Base-by-base conservation (phyloP, 2,888 invertebrate genomes). In the Gryllus longicercus region DNA sequence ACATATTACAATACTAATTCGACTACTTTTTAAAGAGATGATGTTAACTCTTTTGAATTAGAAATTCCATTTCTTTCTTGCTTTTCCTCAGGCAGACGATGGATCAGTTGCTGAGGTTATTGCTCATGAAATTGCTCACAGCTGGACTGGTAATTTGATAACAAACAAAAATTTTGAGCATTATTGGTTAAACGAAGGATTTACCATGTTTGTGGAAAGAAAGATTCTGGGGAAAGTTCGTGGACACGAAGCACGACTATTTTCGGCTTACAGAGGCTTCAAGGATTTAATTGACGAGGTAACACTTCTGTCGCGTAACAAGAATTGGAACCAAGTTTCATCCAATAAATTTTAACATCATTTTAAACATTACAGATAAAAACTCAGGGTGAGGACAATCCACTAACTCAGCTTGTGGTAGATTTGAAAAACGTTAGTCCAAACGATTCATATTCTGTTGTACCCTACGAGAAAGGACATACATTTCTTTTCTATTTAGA, bases 101-200 rank as follows among this genome's bases (percentile, higher is more conserved):
- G 91, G 94, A 82, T 97, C 97, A 18, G 89, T 96, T 84, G 96
- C 95, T 0, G 92, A 93, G 86, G 97, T 98, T 0, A 93, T 98
- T 83, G 96, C 96, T 2, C 98, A 98, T 87, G 98, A 98, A 88
- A 97, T 98, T 84, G 92, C 96, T 81, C 98, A 98, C 89, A 96
- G 95, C 85, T 97, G 96, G 96, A 96, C 96, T 2, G 96, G 98
- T 14, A 98, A 98, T 88, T 89, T 98, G 82, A 95, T 98, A 50
- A 98, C 98, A 0, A 98, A 97, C 86, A 90, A 90, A 82, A 97
- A 95, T 87, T 97, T 95, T 86, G 96, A 98, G 86, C 96, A 98
- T 87, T 98, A 98, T 88, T 98, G 98, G 98, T 89, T 98, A 38
- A 98, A 98, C 86, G 98, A 98, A 88, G 98, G 98, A 0, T 96